phyloP scores from a whole-genome alignment of 2,113 vertebrate species.

The Apodemus sylvaticus region DNA sequence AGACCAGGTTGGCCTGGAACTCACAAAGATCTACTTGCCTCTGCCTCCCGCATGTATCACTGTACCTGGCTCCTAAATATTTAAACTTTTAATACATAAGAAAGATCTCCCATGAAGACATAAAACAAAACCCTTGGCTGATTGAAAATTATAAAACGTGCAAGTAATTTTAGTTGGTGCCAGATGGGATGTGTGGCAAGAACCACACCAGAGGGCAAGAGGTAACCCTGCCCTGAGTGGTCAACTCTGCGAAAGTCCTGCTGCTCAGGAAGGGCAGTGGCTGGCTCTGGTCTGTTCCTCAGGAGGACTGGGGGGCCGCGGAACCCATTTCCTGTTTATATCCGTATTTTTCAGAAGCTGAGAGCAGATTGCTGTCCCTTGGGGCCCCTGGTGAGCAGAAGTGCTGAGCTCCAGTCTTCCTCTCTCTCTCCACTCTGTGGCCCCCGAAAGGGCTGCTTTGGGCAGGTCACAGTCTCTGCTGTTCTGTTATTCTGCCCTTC shows the following conservation, averaged over 20 bases:
- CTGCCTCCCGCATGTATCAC: not conserved
- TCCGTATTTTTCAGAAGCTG: not conserved
- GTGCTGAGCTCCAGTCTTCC: not conserved
- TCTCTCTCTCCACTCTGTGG: not conserved
- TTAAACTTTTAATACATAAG: not conserved
- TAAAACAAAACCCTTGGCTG: not conserved
- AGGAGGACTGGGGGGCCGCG: not conserved
- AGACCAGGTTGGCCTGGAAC: not conserved
- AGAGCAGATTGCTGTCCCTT: not conserved
- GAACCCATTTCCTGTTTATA: not conserved
- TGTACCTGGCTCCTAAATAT: not conserved
- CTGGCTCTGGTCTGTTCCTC: not conserved
- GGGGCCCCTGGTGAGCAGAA: not conserved
- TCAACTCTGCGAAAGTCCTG: not conserved
- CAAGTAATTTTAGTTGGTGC: not conserved
- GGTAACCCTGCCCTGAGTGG: too few relatives aligned
- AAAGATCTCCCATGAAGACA: not conserved
- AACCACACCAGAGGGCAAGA: not conserved
- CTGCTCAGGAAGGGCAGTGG: not conserved
- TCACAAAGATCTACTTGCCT: not conserved
- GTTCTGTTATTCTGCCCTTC: not conserved
- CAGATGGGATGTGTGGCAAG: not conserved
- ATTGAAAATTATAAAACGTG: not conserved
- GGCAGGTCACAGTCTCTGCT: too few relatives aligned
- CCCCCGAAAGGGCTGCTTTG: not conserved